Conservation (phyloP, 2,797 vertebrate genomes). For the Cyprinodon diabolis region DNA sequence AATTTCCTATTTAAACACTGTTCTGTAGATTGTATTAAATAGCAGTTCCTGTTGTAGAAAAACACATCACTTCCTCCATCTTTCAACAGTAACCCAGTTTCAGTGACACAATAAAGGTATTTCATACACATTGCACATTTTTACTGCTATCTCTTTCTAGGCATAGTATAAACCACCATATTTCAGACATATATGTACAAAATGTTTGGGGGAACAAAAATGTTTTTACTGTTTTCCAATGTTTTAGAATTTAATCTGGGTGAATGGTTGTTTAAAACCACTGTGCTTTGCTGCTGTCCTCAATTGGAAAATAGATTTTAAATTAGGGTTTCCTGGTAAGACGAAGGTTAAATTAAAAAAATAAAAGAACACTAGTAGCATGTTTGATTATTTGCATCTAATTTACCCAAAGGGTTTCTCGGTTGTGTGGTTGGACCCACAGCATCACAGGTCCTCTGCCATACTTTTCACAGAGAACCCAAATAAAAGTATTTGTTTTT, state of each 20-base stretch:
- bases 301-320: too few species aligned
- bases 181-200: too few species aligned
- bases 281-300: too few species aligned
- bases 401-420: not conserved
- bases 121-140: too few species aligned
- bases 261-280: too few species aligned
- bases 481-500: not conserved
- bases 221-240: too few species aligned
- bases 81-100: not conserved
- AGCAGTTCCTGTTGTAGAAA: not conserved
- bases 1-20: not conserved
- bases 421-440: not conserved
- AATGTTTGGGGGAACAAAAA: too few species aligned
- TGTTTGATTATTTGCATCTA: not conserved
- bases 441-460: not conserved
- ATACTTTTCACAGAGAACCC: not conserved
- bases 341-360: too few species aligned
- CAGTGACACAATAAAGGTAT: not conserved
- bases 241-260: too few species aligned
- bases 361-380: not conserved
- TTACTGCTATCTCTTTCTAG: too few species aligned
- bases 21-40: not conserved
- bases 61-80: slow-evolving; percentile 4
- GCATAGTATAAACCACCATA: too few species aligned
- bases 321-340: too few species aligned